These are phyloP conservation scores for Oryzias curvinotus DNA, from an alignment of 2,113 vertebrate species.

Conservation along the genomic window DNA sequence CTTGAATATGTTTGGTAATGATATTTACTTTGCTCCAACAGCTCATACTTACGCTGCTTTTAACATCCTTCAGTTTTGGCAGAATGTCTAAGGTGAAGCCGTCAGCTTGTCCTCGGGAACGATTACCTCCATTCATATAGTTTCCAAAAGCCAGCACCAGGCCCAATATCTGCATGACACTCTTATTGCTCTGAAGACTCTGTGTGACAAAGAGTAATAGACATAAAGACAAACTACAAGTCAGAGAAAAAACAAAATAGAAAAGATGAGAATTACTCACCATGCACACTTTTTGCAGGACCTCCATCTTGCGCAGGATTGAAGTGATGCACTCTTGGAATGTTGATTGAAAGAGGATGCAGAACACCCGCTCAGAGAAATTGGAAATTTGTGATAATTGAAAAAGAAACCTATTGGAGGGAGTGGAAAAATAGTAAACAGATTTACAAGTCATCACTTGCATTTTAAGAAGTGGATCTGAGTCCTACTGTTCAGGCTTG, in stretches of 20 bases:
- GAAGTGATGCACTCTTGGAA: constrained; percentile 91
- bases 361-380: constrained; percentile 94
- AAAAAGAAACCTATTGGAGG: constrained; percentile 85
- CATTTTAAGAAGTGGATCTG: not conserved
- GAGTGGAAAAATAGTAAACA: not conserved
- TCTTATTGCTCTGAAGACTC: constrained; percentile 81
- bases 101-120: constrained; percentile 92
- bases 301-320: constrained; percentile 87
- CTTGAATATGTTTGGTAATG: too few relatives aligned
- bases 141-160: constrained; percentile 94
- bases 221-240: not conserved
- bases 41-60: constrained; percentile 89
- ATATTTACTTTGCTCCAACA: not conserved
- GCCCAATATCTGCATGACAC: constrained; percentile 86
- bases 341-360: constrained; percentile 92
- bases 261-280: constrained; percentile 62
- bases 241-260: not conserved
- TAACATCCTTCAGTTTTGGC: constrained; percentile 96
- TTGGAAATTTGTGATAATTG: constrained; percentile 92
- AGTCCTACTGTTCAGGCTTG: constrained; percentile 95
- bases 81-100: constrained; percentile 93
- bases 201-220: constrained; percentile 46
- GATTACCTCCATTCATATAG: constrained; percentile 97
- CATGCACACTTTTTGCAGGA: constrained; percentile 89
- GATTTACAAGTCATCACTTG: not conserved